Evolutionary conservation across 1,140 invertebrate genomes (phyloP), one percentile per base, ranked within the genome.

Genomic region (Frieseomelitta varia): DNA sequence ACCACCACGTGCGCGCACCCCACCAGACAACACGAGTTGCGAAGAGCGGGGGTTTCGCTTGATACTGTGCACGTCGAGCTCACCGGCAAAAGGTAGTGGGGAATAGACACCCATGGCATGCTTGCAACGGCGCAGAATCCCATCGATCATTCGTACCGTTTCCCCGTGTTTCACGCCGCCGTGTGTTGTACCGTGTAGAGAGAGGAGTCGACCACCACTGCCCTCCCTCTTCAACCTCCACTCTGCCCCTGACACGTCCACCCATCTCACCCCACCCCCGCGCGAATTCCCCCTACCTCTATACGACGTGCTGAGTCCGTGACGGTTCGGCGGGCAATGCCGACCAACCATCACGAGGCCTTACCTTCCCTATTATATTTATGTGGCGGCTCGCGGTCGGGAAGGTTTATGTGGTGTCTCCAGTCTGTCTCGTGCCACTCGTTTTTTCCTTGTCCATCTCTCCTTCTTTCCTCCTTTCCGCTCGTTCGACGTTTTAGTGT

Each of bases 91-190:
- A 72, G 79, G 79, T 75, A 86, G 87, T 87, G 92, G 93, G 89
- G 88, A 86, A 58, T 67, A 81, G 78, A 87, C 85, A 88, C 77
- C 88, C 87, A 87, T 81, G 87, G 88, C 86, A 90, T 92, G 92
- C 91, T 90, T 81, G 86, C 88, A 87, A 94, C 91, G 87, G 94
- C 94, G 94, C 94, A 94, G 94, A 94, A 94, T 94, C 94, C 93
- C 94, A 95, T 95, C 94, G 94, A 95, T 95, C 94, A 94, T 95
- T 94, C 91, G 83, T 88, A 85, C 90, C 92, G 92, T 94, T 93
- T 93, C 90, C 87, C 92, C 91, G 91, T 93, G 93, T 91, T 94
- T 92, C 92, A 92, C 90, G 91, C 91, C 92, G 92, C 90, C 90
- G 91, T 93, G 93, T 93, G 92, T 93, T 92, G 91, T 91, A 92